Percentiles rank a stretch among this genome's conserved stretches.
Evolutionary conservation across 2,113 vertebrate species (phyloP).

Genomic region (Puffinus mauretanicus): DNA sequence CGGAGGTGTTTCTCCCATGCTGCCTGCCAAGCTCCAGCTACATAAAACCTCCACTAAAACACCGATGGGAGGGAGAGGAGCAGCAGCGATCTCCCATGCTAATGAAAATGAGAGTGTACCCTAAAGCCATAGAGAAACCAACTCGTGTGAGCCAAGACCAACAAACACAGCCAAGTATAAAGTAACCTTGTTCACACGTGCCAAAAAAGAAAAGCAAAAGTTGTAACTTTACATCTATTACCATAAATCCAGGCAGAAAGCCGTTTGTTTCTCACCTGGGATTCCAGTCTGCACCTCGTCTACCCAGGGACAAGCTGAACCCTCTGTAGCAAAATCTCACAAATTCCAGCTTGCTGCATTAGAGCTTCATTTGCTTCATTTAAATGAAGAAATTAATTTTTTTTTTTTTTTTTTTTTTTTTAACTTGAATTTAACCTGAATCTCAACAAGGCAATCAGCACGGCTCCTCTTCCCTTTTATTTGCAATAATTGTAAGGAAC

Average conservation of each 20-base stretch:
- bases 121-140: neutral
- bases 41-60: neutral
- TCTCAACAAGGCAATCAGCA: neutral
- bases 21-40: neutral
- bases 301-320: neutral
- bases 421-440: neutral
- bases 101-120: neutral
- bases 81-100: neutral
- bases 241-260: neutral
- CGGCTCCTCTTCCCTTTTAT: neutral
- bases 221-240: neutral
- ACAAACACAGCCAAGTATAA: neutral
- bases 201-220: neutral
- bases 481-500: neutral
- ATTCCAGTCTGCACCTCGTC: neutral
- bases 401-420: neutral
- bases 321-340: neutral
- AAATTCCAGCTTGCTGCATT: neutral
- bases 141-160: neutral
- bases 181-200: neutral
- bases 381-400: neutral
- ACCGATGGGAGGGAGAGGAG: fast-evolving
- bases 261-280: fast-evolving
- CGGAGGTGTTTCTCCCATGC: neutral
- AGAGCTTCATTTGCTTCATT: neutral